Base-by-base conservation (phyloP, 2,797 vertebrate genomes). In the Anniella stebbinsi region DNA sequence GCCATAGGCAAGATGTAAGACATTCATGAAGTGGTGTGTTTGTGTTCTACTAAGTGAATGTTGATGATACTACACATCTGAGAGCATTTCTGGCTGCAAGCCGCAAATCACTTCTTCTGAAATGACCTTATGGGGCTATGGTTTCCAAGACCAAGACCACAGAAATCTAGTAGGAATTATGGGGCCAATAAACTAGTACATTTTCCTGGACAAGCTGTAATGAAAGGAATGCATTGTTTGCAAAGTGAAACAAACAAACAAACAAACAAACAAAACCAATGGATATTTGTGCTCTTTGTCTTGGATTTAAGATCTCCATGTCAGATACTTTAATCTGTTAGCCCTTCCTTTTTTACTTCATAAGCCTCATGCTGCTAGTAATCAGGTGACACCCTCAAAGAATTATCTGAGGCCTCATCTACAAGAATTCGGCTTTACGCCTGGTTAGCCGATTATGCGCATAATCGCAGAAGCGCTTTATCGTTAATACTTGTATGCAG, bases 1-100 rank as follows among this genome's bases (percentile, higher is more conserved):
- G 77, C 1, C 23, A 83, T 45, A 38, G 80, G 89, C 84, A 87
- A 91, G 87, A 7, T 73, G 28, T 51, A 77, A 88, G 36, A 6
- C 3, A 0, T 18, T 90, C 87, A 83, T 45, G 17, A 88, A 87
- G 2, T 10, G 3, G 1, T 45, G n/a, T 3, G 1, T 78, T n/a
- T 70, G 51, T 60, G 33, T 10, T 72, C 36, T 78, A 77, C 36
- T 70, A 77, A 80, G 66, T 73, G 38, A 51, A 51, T 78, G 67
- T 86, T 86, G 51, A 36, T 41, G 66, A 51, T 80, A 80, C 36
- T 86, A 48, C 48, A 70, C 41, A 63, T 45, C n/a, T 86, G 76
- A 60, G 33, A 63, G 23, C 23, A 5, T 75, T 75, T 90, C 57
- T 51, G 67, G 51, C 78, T 72, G n/a, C 51, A 73, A 73, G 69